These are phyloP conservation scores for Sinocyclocheilus grahami DNA, from an alignment of 2,113 vertebrate species.

Conservation along the genomic window DNA sequence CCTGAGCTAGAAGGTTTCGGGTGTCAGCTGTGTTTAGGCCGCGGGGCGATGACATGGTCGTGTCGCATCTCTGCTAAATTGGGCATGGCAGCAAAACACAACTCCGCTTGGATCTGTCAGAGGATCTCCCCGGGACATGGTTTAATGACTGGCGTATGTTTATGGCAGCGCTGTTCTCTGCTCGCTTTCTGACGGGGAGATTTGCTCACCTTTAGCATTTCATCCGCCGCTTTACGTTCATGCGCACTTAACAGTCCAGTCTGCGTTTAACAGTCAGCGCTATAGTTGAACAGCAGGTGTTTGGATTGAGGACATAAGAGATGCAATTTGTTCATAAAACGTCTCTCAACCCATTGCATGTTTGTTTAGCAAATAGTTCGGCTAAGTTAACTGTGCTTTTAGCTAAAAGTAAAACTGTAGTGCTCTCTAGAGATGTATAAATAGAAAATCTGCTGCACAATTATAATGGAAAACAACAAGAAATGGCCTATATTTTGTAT, in stretches of 20 bases:
- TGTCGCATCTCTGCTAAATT: constrained; percentile 67
- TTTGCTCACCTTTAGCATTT: constrained; percentile 42
- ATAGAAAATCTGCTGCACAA: background rate
- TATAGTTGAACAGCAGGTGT: background rate
- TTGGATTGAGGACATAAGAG: background rate
- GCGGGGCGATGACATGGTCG: constrained; percentile 57
- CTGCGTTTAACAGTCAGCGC: too few relatives aligned
- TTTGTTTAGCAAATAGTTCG: background rate
- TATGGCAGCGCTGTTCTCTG: constrained; percentile 45
- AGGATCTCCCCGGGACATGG: constrained; percentile 66
- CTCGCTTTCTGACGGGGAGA: constrained; percentile 38
- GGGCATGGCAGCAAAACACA: constrained; percentile 61
- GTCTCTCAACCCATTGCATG: background rate
- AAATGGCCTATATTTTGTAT: background rate
- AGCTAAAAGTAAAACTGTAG: background rate
- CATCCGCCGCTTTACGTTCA: background rate
- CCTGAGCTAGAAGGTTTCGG: background rate
- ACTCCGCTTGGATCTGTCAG: constrained; percentile 65
- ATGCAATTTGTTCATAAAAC: background rate
- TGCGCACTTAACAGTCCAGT: background rate
- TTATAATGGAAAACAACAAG: background rate
- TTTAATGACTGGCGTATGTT: constrained; percentile 70
- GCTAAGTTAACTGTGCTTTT: background rate
- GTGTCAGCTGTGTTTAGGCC: constrained; percentile 65
- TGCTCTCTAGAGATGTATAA: background rate